Percentiles rank a stretch among this genome's conserved stretches.
Conservation (phyloP, 2,888 invertebrate species). For the Amorpha juglandis region DNA sequence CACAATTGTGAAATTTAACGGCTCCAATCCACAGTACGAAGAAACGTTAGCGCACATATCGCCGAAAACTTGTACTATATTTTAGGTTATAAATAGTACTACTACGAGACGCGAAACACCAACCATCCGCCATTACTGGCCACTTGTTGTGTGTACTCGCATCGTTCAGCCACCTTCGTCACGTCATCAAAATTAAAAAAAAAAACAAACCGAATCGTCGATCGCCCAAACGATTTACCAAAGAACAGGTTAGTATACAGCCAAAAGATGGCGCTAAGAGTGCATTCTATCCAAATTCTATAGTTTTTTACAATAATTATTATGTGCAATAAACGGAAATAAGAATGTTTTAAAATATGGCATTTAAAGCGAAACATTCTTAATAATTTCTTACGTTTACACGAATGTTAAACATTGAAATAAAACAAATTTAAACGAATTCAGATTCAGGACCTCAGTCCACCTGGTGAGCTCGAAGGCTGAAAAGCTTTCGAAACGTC, state of each 20-base stretch:
- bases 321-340: no score
- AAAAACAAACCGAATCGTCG: conserved; percentile 43
- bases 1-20: conserved; percentile 78
- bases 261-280: conserved; percentile 42
- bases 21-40: conserved; percentile 80
- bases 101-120: conserved; percentile 83
- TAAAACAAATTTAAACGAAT: no score
- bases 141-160: conserved; percentile 73
- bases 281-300: no score
- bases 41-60: conserved; percentile 84
- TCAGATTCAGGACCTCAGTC: no score
- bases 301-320: no score
- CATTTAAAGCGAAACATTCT: no score
- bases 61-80: conserved; percentile 84
- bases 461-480: no score
- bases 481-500: no score
- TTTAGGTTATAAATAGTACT: conserved; percentile 85
- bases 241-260: conserved; percentile 38
- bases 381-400: no score
- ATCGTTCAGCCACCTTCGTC: conserved; percentile 70
- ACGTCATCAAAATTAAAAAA: conserved; percentile 77
- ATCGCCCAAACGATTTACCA: conserved; percentile 26
- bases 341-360: no score
- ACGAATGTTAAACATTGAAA: no score
- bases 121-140: conserved; percentile 83